Conservation (phyloP, 2,888 invertebrate species). For the Rhopalosiphum nymphaeae region DNA sequence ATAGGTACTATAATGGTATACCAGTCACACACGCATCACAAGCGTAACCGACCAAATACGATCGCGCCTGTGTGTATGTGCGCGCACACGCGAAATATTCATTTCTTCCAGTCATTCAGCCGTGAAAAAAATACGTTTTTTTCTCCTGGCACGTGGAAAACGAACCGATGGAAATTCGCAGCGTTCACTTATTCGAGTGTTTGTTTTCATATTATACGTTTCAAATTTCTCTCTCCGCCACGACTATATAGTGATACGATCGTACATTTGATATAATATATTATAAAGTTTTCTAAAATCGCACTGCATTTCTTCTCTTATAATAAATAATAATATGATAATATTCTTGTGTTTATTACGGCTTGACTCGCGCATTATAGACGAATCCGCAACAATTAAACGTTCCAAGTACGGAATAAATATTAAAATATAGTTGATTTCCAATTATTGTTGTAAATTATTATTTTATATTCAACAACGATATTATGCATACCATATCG, state of each 20-base stretch:
- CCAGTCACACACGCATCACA: neutral
- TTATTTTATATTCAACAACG: neutral
- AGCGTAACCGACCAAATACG: slow-evolving; percentile 18
- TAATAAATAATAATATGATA: neutral
- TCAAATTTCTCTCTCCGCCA: slow-evolving; percentile 51
- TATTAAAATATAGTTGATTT: neutral
- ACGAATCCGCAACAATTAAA: neutral
- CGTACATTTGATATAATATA: neutral
- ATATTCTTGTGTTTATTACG: neutral
- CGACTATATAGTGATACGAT: neutral
- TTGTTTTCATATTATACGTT: slow-evolving; percentile 42
- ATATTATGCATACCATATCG: neutral
- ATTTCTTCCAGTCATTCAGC: slow-evolving; percentile 49
- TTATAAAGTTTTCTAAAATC: slow-evolving; percentile 43
- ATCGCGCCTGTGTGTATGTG: neutral
- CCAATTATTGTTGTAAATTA: neutral
- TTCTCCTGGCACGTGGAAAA: slow-evolving; percentile 37
- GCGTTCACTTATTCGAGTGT: slow-evolving; percentile 29
- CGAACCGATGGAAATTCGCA: slow-evolving; percentile 48
- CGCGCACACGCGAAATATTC: neutral
- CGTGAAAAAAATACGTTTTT: slow-evolving; percentile 46
- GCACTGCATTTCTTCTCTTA: neutral
- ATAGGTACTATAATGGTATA: neutral
- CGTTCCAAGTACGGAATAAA: neutral
- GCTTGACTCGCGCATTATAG: neutral